Percentiles rank a stretch among this genome's conserved stretches.
Conservation (phyloP, 2,113 vertebrate species). For the Felis chaus region DNA sequence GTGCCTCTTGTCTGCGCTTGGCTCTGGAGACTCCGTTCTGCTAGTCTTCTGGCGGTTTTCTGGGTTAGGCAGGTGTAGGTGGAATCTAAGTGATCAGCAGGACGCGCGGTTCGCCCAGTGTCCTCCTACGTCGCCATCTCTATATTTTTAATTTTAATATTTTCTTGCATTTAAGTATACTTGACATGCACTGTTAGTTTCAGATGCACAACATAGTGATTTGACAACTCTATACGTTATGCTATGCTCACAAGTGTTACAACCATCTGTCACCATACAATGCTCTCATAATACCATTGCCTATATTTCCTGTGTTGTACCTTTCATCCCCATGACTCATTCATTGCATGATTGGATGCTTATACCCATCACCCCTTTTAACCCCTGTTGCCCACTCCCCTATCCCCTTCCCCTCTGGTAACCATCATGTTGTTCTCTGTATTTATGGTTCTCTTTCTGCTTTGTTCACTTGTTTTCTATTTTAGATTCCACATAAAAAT, state of each 20-base stretch:
- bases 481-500: neutral
- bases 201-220: neutral
- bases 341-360: neutral
- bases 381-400: neutral
- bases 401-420: neutral
- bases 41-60: too few species aligned
- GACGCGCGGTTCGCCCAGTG: rapidly evolving
- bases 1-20: too few species aligned
- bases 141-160: neutral
- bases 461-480: neutral
- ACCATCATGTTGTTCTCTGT: neutral
- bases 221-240: neutral
- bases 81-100: too few species aligned
- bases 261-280: neutral
- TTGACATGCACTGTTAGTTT: neutral
- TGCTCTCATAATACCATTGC: neutral
- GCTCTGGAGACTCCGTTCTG: rapidly evolving
- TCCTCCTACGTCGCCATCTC: too few species aligned
- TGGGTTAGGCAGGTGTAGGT: too few species aligned
- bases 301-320: neutral
- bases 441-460: neutral
- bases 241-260: neutral
- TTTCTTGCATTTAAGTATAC: neutral
- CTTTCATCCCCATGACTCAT: neutral
- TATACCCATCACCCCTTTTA: neutral